Evolutionary conservation across 2,888 invertebrate genomes (phyloP), one percentile per base, ranked within the genome.

Genomic region (Drosophila robusta): DNA sequence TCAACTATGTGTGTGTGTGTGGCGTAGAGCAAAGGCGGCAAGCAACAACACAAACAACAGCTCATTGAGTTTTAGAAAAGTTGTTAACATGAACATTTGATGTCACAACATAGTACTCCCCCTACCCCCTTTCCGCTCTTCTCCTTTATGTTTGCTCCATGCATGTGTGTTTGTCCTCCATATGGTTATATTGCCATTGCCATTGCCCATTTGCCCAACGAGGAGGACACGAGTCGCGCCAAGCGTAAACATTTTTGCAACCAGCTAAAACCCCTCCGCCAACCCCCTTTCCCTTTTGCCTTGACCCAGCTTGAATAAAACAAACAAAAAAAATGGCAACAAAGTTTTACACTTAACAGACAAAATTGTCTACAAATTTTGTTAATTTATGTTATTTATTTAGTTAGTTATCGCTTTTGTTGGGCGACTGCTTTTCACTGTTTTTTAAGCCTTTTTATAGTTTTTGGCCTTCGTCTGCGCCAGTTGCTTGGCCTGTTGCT

Each of bases 31-130:
- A 57, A 57, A 45, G 42, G 65, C 52, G 62, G 38, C 82, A 69
- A 85, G 67, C 87, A 81, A 84, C 84, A 87, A 84, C 78, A 82
- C 87, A 85, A 85, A 82, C 89, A 89, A 77, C 83, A 88, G 83
- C 83, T 88, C 83, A 83, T 83, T 83, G 89, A 83, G 83, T 89
- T 83, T 88, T 75, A 87, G 83, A 83, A 83, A 83, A 83, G 89
- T 83, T 83, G 83, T 83, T 83, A 83, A 83, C 83, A 83, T 87
- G 89, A 83, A 83, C 83, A 89, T 83, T 84, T 87, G 87, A 81
- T 84, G 84, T 87, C 87, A 81, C 79, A 84, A 87, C 81, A 81
- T 74, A 34, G 34, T 70, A 71, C 64, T 42, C 55, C 39, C 18
- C 61, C 42, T 52, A 8, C 22, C 45, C 29, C 24, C 18, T 39